Evolutionary conservation across 1,140 invertebrate species (phyloP).

Genomic region (Stratiolaelaps scimitus): DNA sequence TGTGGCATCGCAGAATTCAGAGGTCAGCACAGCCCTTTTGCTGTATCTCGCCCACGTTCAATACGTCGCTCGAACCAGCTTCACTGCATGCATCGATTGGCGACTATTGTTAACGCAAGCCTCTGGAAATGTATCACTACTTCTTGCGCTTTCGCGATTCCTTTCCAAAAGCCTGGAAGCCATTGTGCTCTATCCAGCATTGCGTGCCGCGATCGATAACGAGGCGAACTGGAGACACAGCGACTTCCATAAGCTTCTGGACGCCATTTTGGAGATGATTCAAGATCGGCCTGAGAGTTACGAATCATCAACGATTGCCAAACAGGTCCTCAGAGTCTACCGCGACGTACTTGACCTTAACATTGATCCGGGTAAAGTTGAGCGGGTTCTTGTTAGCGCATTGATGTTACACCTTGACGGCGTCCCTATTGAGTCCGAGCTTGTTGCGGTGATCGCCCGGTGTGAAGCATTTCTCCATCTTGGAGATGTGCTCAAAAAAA

Average conservation of each 20-base stretch:
- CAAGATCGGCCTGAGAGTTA: neutral
- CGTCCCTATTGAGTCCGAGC: neutral
- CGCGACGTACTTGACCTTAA: neutral
- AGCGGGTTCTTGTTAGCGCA: neutral
- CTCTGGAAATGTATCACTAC: neutral
- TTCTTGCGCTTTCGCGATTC: neutral
- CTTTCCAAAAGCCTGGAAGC: neutral
- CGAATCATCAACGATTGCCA: neutral
- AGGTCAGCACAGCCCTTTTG: neutral
- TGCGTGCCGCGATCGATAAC: neutral
- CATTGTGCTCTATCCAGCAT: neutral
- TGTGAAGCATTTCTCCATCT: constrained; percentile 7
- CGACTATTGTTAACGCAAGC: neutral
- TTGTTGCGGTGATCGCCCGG: neutral
- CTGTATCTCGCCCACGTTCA: neutral
- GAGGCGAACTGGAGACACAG: constrained; percentile 2
- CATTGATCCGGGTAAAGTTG: neutral
- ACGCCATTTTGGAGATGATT: neutral
- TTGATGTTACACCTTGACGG: neutral
- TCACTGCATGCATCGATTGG: neutral
- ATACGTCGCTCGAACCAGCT: neutral
- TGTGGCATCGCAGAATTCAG: neutral
- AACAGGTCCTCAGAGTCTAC: constrained; percentile 3
- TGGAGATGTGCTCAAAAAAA: constrained; percentile 18
- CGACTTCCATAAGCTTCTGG: neutral